Conservation (phyloP, 2,797 vertebrate species). For the Protosalanx chinensis region DNA sequence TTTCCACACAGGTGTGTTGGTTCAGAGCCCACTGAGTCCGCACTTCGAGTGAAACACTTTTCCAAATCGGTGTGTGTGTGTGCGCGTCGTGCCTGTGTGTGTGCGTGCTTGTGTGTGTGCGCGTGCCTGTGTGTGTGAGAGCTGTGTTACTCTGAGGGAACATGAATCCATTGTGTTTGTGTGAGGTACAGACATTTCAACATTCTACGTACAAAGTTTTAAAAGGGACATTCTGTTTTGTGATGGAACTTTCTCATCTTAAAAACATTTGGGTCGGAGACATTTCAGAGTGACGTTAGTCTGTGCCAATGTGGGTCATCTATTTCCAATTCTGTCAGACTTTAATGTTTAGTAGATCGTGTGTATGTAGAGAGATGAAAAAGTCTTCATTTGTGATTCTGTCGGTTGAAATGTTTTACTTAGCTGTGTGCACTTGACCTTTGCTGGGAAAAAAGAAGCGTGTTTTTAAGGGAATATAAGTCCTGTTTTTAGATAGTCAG, state of each 20-base stretch:
- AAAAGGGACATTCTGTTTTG: no score
- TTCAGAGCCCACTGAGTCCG: neutral
- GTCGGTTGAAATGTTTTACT: neutral
- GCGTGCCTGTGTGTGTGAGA: constrained; percentile 2
- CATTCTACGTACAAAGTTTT: neutral
- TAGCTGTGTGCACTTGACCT: neutral
- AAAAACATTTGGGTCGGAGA: neutral
- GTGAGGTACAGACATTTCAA: neutral
- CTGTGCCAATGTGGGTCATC: neutral
- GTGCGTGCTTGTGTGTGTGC: constrained; percentile 10
- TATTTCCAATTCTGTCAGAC: neutral
- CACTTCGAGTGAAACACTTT: constrained; percentile 12
- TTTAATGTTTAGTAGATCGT: neutral
- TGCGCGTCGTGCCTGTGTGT: neutral
- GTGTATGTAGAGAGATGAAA: neutral
- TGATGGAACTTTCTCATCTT: no score
- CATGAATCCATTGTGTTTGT: neutral
- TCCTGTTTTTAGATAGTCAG: neutral
- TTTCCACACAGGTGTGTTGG: constrained; percentile 16
- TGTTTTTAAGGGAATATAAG: neutral
- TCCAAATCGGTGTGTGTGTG: constrained; percentile 2
- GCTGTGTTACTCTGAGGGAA: neutral
- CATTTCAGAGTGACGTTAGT: neutral
- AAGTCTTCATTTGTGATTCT: neutral
- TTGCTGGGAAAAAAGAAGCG: neutral